A percentile compares a stretch with the other conserved stretches of the same genome.
phyloP scores from a whole-genome alignment of 2,888 invertebrate species.

The Dasysyrphus tricinctus region DNA sequence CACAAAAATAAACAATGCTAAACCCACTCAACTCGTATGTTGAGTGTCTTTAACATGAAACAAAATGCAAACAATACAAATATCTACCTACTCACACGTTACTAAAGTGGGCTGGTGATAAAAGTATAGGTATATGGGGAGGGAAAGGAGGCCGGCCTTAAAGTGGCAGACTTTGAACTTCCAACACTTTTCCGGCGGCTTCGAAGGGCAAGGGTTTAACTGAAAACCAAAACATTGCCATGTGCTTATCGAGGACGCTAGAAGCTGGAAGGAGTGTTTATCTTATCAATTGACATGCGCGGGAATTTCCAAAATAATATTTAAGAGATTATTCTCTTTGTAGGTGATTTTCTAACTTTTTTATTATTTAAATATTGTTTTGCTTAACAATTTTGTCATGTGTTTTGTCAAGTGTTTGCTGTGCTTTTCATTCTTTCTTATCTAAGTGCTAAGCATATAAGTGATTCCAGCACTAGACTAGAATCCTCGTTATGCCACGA shows the following conservation, averaged over 20 bases:
- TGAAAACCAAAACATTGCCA: conserved; percentile 71
- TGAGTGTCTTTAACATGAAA: conserved; percentile 34
- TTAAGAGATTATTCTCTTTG: conserved; percentile 48
- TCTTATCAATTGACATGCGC: conserved; percentile 53
- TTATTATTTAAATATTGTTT: background rate
- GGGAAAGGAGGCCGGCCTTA: conserved; percentile 1
- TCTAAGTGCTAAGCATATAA: too few relatives aligned
- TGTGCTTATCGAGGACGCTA: conserved; percentile 69
- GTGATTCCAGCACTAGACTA: too few relatives aligned
- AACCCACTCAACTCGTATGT: conserved; percentile 33
- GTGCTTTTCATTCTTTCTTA: conserved; percentile 22
- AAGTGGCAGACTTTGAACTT: conserved; percentile 52
- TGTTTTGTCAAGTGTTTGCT: conserved; percentile 47
- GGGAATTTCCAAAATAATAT: conserved; percentile 45
- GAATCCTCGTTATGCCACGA: too few relatives aligned
- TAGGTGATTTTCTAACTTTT: background rate
- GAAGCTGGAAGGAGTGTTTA: conserved; percentile 16
- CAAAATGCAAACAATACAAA: conserved; percentile 63
- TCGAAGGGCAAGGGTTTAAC: conserved; percentile 65
- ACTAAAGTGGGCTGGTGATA: conserved; percentile 5
- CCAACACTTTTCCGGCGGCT: conserved; percentile 24
- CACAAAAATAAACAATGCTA: conserved; percentile 15
- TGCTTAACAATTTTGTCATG: background rate
- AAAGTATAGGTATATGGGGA: background rate
- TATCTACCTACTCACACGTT: conserved; percentile 11